Conservation (phyloP, 2,888 invertebrate genomes). For the Parnassius mnemosyne region DNA sequence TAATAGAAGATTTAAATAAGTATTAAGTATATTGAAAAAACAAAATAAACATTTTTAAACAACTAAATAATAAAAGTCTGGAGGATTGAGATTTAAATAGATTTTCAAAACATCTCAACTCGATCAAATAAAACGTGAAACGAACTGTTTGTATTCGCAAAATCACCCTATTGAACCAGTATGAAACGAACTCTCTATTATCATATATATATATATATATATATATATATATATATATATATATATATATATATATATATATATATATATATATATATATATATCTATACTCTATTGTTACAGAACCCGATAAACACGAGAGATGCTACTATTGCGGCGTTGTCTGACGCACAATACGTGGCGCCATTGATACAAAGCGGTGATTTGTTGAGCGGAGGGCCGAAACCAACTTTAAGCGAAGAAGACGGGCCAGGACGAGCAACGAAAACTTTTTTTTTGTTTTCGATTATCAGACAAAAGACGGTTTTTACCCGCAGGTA, state of each 20-base stretch:
- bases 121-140: no score
- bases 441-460: conserved; percentile 93
- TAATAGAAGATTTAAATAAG: no score
- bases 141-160: no score
- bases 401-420: conserved; percentile 79
- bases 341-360: conserved; percentile 96
- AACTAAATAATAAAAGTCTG: no score
- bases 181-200: background rate
- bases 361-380: conserved; percentile 94
- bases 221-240: no score
- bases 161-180: no score
- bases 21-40: no score
- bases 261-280: no score
- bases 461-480: conserved; percentile 94
- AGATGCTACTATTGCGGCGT: conserved; percentile 93
- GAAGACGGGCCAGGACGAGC: conserved; percentile 78
- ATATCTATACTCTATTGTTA: conserved; percentile 31
- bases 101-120: no score
- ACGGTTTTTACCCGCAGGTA: conserved; percentile 93
- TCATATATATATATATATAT: no score
- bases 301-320: conserved; percentile 93
- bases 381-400: conserved; percentile 87
- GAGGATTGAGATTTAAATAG: no score
- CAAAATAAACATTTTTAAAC: background rate
- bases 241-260: no score